A percentile compares a stretch with the other conserved stretches of the same genome.
These are phyloP conservation scores for Betta splendens DNA, from an alignment of 2,797 vertebrate genomes.

Conservation along the genomic window DNA sequence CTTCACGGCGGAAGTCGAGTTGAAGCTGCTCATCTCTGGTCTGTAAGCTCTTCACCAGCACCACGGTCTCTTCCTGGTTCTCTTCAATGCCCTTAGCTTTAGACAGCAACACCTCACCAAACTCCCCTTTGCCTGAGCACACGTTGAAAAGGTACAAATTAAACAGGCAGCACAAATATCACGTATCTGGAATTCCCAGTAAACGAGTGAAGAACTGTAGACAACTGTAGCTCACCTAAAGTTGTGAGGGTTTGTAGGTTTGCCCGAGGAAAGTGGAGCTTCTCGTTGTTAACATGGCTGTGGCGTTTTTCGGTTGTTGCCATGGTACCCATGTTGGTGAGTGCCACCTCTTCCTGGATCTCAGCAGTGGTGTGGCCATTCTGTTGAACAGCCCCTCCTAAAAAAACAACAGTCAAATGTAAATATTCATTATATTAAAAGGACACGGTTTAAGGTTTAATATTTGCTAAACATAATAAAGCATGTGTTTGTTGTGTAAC, in stretches of 20 bases:
- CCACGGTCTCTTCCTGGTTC: slow-evolving; percentile 86
- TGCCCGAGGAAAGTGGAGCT: slow-evolving; percentile 89
- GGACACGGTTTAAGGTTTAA: not conserved
- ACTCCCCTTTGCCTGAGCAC: slow-evolving; percentile 90
- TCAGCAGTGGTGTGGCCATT: slow-evolving; percentile 93
- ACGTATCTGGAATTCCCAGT: not conserved
- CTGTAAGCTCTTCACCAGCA: slow-evolving; percentile 95
- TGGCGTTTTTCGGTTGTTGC: slow-evolving; percentile 87
- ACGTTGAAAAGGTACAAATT: slow-evolving; percentile 14
- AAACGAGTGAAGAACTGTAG: fast-evolving
- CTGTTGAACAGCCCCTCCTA: slow-evolving; percentile 88
- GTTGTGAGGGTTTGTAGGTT: slow-evolving; percentile 94
- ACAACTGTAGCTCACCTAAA: slow-evolving; percentile 83
- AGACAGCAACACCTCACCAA: slow-evolving; percentile 95
- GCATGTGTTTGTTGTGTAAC: not conserved
- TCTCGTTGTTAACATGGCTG: slow-evolving; percentile 85
- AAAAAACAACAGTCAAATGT: slow-evolving; percentile 17
- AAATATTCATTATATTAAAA: not conserved
- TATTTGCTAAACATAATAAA: too few relatives aligned
- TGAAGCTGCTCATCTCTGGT: slow-evolving; percentile 91
- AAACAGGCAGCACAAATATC: not conserved
- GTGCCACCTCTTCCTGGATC: slow-evolving; percentile 94
- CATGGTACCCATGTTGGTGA: slow-evolving; percentile 87
- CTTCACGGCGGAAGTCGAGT: slow-evolving; percentile 91
- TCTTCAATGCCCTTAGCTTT: slow-evolving; percentile 90